A percentile compares a stretch with the other conserved stretches of the same genome.
phyloP scores from a whole-genome alignment of 1,140 invertebrate genomes.

The Microplitis demolitor region DNA sequence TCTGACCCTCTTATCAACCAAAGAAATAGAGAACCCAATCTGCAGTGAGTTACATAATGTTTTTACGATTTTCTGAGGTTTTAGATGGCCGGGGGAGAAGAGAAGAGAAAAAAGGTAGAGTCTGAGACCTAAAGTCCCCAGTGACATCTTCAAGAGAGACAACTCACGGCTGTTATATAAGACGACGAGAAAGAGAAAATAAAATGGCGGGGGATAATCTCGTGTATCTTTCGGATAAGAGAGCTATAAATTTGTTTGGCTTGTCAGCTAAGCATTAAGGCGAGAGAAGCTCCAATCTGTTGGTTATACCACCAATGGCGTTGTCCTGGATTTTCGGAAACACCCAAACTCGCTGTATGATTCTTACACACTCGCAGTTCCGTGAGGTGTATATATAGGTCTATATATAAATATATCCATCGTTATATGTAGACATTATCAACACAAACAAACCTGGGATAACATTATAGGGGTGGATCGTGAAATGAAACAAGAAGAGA shows the following conservation, averaged over 20 bases:
- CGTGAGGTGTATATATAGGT: background rate
- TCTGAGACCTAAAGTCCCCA: conserved; percentile 15
- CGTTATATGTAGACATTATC: background rate
- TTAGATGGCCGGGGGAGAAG: conserved; percentile 36
- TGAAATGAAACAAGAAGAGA: background rate
- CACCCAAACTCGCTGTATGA: conserved; percentile 18
- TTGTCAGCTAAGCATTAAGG: conserved; percentile 58
- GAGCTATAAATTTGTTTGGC: conserved; percentile 62
- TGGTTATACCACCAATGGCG: conserved; percentile 46
- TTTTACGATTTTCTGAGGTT: conserved; percentile 55
- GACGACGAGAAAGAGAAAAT: background rate
- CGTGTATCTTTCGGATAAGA: conserved; percentile 61
- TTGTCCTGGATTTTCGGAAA: conserved; percentile 39
- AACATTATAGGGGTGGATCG: background rate
- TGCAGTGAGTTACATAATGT: conserved; percentile 56
- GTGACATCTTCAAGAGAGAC: conserved; percentile 15
- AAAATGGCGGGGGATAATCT: conserved; percentile 52
- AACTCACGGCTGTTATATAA: too few relatives aligned
- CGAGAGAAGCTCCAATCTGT: conserved; percentile 56
- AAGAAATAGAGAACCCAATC: conserved; percentile 40
- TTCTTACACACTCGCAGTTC: background rate
- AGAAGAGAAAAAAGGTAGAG: background rate
- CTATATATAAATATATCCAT: background rate
- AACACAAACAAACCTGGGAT: background rate
- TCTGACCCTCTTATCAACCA: background rate